Conservation (phyloP, 2,888 invertebrate species). For the Cheiracanthium punctorium region DNA sequence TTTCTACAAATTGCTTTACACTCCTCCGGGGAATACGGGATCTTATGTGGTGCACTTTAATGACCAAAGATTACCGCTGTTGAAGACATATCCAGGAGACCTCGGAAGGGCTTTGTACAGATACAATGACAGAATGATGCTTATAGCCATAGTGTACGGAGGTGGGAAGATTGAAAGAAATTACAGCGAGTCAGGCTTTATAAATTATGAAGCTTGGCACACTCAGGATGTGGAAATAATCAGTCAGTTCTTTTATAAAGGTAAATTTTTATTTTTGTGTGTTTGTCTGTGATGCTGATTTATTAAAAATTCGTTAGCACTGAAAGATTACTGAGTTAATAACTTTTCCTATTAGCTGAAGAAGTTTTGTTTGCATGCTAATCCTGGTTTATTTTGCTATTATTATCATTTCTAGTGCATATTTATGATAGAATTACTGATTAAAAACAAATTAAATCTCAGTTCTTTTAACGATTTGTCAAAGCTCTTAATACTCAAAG, state of each 20-base stretch:
- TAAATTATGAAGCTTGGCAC: constrained; percentile 70
- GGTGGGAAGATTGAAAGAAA: constrained; percentile 72
- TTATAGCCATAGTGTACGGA: constrained; percentile 84
- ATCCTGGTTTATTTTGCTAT: too few species aligned
- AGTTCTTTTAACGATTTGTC: too few species aligned
- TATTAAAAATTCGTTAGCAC: too few species aligned
- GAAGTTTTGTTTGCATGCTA: too few species aligned
- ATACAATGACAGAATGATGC: constrained; percentile 88
- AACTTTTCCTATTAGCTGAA: too few species aligned
- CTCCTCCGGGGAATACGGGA: constrained; percentile 88
- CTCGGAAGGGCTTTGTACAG: constrained; percentile 89
- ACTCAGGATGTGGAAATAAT: constrained; percentile 71
- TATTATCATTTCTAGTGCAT: too few species aligned
- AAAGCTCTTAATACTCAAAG: too few species aligned
- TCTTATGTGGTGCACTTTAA: constrained; percentile 96
- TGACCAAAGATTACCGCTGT: constrained; percentile 91
- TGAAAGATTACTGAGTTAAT: too few species aligned
- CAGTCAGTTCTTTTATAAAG: constrained; percentile 73
- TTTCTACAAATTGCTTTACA: constrained; percentile 94
- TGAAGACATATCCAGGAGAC: constrained; percentile 94
- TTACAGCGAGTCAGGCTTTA: constrained; percentile 61
- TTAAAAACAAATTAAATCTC: too few species aligned
- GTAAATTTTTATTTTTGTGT: constrained; percentile 9
- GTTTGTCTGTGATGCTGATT: neutral
- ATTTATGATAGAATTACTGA: too few species aligned